Percentiles rank a stretch among this genome's conserved stretches.
Conservation (phyloP, 2,888 invertebrate species). For the Neoaliturus tenellus region DNA sequence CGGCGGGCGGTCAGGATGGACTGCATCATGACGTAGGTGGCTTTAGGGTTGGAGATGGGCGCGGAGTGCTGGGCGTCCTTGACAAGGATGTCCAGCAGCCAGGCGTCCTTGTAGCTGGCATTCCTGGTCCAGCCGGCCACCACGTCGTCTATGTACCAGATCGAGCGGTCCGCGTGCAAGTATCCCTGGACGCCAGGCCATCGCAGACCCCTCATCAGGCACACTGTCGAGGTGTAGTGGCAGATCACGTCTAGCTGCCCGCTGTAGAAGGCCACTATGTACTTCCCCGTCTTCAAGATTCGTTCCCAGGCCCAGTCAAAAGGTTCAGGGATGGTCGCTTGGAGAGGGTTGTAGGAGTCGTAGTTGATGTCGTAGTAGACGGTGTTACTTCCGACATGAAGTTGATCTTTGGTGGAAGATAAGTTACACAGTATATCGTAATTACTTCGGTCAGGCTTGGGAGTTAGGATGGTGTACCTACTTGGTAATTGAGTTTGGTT, state of each 20-base stretch:
- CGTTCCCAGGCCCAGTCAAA: background rate
- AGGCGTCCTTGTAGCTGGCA: background rate
- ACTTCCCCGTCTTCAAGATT: background rate
- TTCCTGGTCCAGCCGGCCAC: background rate
- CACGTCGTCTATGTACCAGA: background rate
- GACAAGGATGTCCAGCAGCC: background rate
- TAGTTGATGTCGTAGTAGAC: background rate
- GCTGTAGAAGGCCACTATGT: background rate
- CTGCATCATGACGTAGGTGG: background rate
- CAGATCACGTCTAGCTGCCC: background rate
- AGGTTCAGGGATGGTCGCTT: background rate
- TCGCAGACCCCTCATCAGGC: background rate
- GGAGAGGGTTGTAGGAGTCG: background rate
- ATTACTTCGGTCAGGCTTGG: background rate
- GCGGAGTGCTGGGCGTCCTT: background rate
- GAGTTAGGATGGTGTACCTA: background rate
- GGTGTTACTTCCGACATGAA: background rate
- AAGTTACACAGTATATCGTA: background rate
- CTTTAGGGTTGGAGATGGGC: background rate
- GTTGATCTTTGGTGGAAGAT: background rate
- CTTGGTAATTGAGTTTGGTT: background rate
- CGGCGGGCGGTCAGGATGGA: background rate
- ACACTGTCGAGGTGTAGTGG: background rate
- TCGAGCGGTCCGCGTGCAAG: background rate
- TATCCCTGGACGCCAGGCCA: too few species aligned